Evolutionary conservation across 2,113 vertebrate genomes (phyloP), one percentile per base, ranked within the genome.

Genomic region (Ciconia boyciana): DNA sequence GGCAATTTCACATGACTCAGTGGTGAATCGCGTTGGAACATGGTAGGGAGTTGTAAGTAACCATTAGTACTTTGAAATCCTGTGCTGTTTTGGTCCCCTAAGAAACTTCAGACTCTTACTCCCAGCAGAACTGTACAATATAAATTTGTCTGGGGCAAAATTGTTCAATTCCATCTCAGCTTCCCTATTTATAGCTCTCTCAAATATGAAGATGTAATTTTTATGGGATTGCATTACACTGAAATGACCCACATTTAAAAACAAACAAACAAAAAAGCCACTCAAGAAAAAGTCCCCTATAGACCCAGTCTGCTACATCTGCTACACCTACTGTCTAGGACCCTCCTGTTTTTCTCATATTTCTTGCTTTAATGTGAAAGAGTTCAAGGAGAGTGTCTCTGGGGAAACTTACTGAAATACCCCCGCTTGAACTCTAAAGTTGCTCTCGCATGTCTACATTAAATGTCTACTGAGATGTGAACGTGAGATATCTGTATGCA

Each of bases 11-110:
- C 44, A 4, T 66, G 58, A 13, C 70, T 74, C 26, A 8, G 52
- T 85, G 49, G 70, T 80, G 66, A 82, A 62, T 75, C 0, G 0
- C 7, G 0, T 28, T 80, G 68, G 43, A 93, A 70, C 0, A 0
- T 31, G n/a, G 29, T 31, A 28, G 66, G 39, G 64, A 86, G 55
- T 12, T 79, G 15, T 20, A 55, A 83, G 48, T 24, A 29, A 28
- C 60, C 1, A 0, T 75, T 83, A n/a, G 12, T 65, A 29, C 49
- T 95, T 52, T 36, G 74, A 52, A 65, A 93, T 72, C 25, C 78
- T 91, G 66, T 34, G 21, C 29, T 62, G 4, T 16, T 89, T 85
- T 77, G 31, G 18, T 83, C 55, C 58, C 11, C 52, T 84, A 16
- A 82, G 87, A 90, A 41, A 55, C 34, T 58, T 58, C 46, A 62